These are phyloP conservation scores for Probaryconus sp. DNA, from an alignment of 1,140 invertebrate genomes.

Conservation along the genomic window DNA sequence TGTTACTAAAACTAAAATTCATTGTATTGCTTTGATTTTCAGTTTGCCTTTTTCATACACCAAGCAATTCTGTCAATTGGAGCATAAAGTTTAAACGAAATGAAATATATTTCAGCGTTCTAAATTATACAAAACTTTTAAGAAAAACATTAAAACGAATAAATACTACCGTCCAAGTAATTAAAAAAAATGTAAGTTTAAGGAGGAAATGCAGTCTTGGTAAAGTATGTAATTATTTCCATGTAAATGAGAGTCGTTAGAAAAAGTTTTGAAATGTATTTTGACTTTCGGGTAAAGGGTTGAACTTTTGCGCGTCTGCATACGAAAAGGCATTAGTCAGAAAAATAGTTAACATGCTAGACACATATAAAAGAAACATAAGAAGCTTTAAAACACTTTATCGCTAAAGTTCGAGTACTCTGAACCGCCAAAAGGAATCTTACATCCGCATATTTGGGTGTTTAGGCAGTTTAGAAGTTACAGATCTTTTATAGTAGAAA, in stretches of 20 bases:
- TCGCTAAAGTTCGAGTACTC: conserved; percentile 61
- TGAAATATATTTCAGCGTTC: too few species aligned
- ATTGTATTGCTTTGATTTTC: too few species aligned
- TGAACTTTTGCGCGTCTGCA: conserved; percentile 46
- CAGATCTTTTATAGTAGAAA: conserved; percentile 58
- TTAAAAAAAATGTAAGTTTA: too few species aligned
- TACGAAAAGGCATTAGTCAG: conserved; percentile 57
- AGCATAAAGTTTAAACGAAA: too few species aligned
- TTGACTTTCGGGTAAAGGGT: conserved; percentile 33
- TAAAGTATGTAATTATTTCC: too few species aligned
- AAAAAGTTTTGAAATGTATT: conserved; percentile 38
- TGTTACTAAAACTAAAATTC: too few species aligned
- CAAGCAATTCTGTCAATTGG: too few species aligned
- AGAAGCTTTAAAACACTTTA: conserved; percentile 65
- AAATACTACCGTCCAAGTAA: too few species aligned
- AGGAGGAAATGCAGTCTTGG: too few species aligned
- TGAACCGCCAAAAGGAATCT: conserved; percentile 40
- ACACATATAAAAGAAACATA: conserved; percentile 58
- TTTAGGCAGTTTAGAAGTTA: conserved; percentile 60
- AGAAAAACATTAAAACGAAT: too few species aligned
- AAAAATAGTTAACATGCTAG: conserved; percentile 61
- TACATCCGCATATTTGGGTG: conserved; percentile 48
- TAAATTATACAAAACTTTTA: too few species aligned
- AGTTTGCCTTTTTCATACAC: too few species aligned
- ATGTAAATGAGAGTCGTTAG: conserved; percentile 1